These are phyloP conservation scores for Ernsta delagoae DNA, from an alignment of 2,888 invertebrate species.

Conservation along the genomic window DNA sequence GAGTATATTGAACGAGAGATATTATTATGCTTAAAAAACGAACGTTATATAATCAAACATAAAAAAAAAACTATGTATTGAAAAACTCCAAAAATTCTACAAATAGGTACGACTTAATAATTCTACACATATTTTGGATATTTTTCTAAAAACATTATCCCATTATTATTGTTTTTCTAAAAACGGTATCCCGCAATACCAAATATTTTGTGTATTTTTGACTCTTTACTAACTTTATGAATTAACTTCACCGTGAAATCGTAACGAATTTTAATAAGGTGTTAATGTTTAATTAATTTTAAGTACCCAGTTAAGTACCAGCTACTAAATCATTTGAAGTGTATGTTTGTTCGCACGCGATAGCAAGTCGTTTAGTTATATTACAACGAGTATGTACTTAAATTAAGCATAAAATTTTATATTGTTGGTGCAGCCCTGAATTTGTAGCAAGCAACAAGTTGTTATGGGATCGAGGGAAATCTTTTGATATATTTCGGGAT, in stretches of 20 bases:
- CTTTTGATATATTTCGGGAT: not conserved
- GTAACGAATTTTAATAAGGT: not conserved
- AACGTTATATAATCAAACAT: too few relatives aligned
- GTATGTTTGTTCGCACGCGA: conserved; percentile 17
- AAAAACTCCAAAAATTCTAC: too few relatives aligned
- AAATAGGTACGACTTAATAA: too few relatives aligned
- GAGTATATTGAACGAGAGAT: not conserved
- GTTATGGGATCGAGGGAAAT: not conserved
- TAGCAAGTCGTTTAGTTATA: not conserved
- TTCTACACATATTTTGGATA: too few relatives aligned
- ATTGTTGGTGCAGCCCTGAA: conserved; percentile 8
- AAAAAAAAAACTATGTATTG: too few relatives aligned
- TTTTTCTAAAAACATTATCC: too few relatives aligned
- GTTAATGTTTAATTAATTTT: not conserved
- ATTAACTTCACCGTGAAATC: not conserved
- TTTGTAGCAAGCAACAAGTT: conserved; percentile 14
- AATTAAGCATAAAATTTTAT: conserved; percentile 22
- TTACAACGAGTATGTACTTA: conserved; percentile 19
- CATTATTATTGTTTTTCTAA: too few relatives aligned
- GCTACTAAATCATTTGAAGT: conserved; percentile 13
- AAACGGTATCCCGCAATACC: too few relatives aligned
- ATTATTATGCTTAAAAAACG: not conserved
- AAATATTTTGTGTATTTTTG: too few relatives aligned
- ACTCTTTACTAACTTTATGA: too few relatives aligned
- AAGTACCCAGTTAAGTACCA: too few relatives aligned